These are phyloP conservation scores for Brenthis hecate DNA, from an alignment of 2,888 invertebrate species.

Conservation along the genomic window DNA sequence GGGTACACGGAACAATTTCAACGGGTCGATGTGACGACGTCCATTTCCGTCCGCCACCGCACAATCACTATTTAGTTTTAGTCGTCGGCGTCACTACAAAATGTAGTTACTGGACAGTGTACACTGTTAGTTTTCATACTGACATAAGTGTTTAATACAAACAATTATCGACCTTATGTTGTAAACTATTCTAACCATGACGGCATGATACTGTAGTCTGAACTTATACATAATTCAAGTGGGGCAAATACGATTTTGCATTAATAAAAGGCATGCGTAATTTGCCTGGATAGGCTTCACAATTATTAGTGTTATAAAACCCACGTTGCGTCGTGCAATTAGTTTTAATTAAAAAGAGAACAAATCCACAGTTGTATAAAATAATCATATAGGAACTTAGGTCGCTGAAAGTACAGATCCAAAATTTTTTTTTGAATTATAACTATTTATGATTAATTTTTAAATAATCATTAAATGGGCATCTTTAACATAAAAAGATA, in stretches of 20 bases:
- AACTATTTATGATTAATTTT: too few relatives aligned
- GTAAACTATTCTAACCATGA: not conserved
- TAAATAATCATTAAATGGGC: too few relatives aligned
- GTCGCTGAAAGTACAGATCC: too few relatives aligned
- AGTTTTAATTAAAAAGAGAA: too few relatives aligned
- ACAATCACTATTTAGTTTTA: constrained; percentile 50
- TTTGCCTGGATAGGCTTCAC: constrained; percentile 20
- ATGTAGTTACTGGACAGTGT: constrained; percentile 41
- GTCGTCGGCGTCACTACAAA: constrained; percentile 44
- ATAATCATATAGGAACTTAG: too few relatives aligned
- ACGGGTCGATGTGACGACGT: constrained; percentile 45
- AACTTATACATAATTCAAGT: constrained; percentile 16
- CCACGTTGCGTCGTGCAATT: too few relatives aligned
- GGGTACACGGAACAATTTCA: constrained; percentile 46
- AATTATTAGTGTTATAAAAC: too few relatives aligned
- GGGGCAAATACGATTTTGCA: constrained; percentile 38
- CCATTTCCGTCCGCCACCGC: constrained; percentile 68
- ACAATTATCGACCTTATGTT: constrained; percentile 45
- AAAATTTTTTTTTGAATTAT: too few relatives aligned
- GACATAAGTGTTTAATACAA: constrained; percentile 43
- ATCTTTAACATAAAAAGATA: too few relatives aligned
- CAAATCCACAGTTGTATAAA: too few relatives aligned
- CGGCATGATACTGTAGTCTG: not conserved
- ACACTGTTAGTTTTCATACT: constrained; percentile 23
- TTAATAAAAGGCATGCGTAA: constrained; percentile 37